Evolutionary conservation across 2,113 vertebrate species (phyloP), one percentile per base, ranked within the genome.

Genomic region (Origma solitaria): DNA sequence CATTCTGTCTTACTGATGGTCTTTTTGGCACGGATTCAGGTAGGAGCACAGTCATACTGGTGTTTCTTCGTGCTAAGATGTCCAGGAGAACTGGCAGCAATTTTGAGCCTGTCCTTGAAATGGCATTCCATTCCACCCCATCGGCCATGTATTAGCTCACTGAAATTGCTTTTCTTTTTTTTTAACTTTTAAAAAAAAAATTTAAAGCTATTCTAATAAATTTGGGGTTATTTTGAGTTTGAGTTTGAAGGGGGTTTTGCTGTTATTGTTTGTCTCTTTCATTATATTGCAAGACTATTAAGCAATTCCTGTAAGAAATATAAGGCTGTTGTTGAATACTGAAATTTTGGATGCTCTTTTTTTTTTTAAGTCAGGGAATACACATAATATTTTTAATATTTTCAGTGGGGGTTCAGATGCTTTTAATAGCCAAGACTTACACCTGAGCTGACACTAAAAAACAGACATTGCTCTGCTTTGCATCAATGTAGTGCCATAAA

Each of bases 201-300:
- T n/a, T n/a, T n/a, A n/a, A 10, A 66, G 15, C 6, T 51, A 19
- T 64, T 60, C 20, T 61, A 65, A 35, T 44, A 53, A 69, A 49
- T 82, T 38, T 22, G 0, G 2, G 5, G 2, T 15, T 25, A 5
- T 47, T 71, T 61, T 80, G 35, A 13, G 12, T 53, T 47, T 58
- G 17, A 8, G 22, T 53, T 47, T 58, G 17, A 8, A 20, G 3
- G 2, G 2, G 1, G 1, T 4, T 19, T 35, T 45, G 7, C 17
- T 33, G 1, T 31, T 61, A 10, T 16, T 37, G 2, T 28, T 60
- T 54, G 5, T 23, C 76, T 40, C 3, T 27, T 33, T 60, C 10
- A 25, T 33, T 66, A 71, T 50, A 38, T 13, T 62, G 4, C 33
- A 56, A 78, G 17, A 50, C 13, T 27, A 50, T 75, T 73, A n/a